Base-by-base conservation (phyloP, 1,140 invertebrate genomes). In the Tetragonula clypearis region DNA sequence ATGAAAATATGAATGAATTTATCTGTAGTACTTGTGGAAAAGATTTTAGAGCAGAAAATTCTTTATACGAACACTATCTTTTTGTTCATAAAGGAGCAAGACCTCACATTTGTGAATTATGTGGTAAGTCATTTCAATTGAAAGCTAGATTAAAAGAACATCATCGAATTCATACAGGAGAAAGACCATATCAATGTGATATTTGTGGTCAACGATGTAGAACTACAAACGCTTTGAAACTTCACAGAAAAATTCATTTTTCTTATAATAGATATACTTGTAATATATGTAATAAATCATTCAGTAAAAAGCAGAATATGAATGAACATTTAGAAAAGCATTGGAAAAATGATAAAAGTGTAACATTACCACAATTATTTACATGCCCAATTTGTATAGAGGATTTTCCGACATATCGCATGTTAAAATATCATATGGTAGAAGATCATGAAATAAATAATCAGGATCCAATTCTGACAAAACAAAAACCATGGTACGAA, bases 271-370 rank as follows among this genome's bases (percentile, higher is more conserved):
- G 86, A 15, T 89, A 91, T 60, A 65, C 4, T 30, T 92, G 91
- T 41, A 87, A 90, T 8, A 26, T 92, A 23, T 92, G 91, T 21
- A 65, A 84, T 30, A 92, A 92, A 1, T 86, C 91, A 9, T 92
- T 90, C n/a, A 84, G 84, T 62, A 91, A 91, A 11, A 87, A 91
- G 41, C 91, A 92, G 65, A 90, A 92, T 73, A 73, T 89, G 84
- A 91, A 91, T 49, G 90, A 92, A 49, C 91, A 92, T 75, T 80
- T 92, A 30, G 91, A 92, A 21, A 91, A 88, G 26, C 91, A 92
- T 62, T 92, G 91, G 91, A 92, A 90, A 56, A 85, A 85, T 17
- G 91, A 91, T 56, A 90, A 87, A 62, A 92, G 72, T 49, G 35
- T 91, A 53, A 71, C 53, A 11, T 79, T 92, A 58, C 81, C 87